Evolutionary conservation across 2,113 vertebrate genomes (phyloP).

Genomic region (Probosciger aterrimus): DNA sequence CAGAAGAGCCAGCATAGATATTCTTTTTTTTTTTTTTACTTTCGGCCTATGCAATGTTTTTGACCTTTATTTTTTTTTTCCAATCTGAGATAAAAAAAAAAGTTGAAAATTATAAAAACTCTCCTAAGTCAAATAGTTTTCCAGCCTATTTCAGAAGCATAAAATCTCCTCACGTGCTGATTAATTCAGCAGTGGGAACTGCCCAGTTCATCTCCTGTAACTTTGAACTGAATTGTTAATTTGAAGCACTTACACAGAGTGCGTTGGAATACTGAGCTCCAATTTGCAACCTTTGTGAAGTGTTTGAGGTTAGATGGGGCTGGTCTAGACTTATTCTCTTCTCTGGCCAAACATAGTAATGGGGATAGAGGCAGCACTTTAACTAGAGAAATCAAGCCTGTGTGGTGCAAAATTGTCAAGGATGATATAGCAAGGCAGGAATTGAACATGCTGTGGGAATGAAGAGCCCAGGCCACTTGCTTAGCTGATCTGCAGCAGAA

Average conservation of each 20-base stretch:
- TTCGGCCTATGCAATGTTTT: not conserved
- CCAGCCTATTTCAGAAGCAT: not conserved
- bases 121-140: not conserved
- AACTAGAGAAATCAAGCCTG: not conserved
- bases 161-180: not conserved
- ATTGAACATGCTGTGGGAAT: not conserved
- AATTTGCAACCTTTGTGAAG: not conserved
- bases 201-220: not conserved
- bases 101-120: not conserved
- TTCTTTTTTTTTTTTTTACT: not conserved
- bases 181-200: not conserved
- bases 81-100: not conserved
- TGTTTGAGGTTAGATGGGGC: not conserved
- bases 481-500: not conserved
- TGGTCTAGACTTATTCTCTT: not conserved
- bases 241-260: not conserved
- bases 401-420: not conserved
- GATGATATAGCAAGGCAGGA: not conserved
- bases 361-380: not conserved
- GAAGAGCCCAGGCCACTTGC: not conserved
- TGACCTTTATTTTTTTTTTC: not conserved
- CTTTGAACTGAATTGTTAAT: not conserved
- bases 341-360: not conserved
- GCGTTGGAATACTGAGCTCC: not conserved
- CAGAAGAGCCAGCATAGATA: not conserved